Base-by-base conservation (phyloP, 2,888 invertebrate genomes). In the Chaetogeoica ovagalla region DNA sequence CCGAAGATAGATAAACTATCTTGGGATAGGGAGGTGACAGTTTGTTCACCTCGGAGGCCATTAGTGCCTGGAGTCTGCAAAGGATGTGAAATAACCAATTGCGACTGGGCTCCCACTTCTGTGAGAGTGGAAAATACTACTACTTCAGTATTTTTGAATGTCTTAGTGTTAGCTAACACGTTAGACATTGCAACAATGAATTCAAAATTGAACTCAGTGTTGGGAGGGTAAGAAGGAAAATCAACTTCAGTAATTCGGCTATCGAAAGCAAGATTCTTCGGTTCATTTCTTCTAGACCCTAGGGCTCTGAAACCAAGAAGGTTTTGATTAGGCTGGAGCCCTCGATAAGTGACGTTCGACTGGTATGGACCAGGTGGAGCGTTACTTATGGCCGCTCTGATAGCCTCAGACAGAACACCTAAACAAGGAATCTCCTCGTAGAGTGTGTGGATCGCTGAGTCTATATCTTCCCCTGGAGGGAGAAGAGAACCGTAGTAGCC, bases 351-450 rank as follows among this genome's bases (percentile, higher is more conserved):
- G 4, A 66, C 48, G 5, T n/a, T 6, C 2, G 43, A 66, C 9
- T 43, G 43, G 43, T 66, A 66, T n/a, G n/a, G 5, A n/a, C 48
- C 66, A 3, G 66, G 39, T 1, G 43, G 43, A 9, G 48, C 48
- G n/a, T 66, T 48, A 11, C 66, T 66, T 3, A 66, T 66, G 11
- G 66, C 3, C 2, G 15, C n/a, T 2, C 39, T 2, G 6, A 70
- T 19, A 7, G 59, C 60, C 13, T 69, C 69, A 5, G 62, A 19
- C 9, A 48, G 6, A 0, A 79, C 62, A 8, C 70, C 79, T 43
- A 79, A 21, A 7, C 69, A 43, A 8, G 79, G 70, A 11, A 70
- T 39, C 43, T 60, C 79, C 62, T 79, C 70, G 57, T 66, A 66
- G 1, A 79, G 60, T 39, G 21, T 43, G 23, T 70, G 43, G 13